Evolutionary conservation across 2,797 vertebrate species (phyloP), one percentile per base, ranked within the genome.

Genomic region (Sebastes itinus): DNA sequence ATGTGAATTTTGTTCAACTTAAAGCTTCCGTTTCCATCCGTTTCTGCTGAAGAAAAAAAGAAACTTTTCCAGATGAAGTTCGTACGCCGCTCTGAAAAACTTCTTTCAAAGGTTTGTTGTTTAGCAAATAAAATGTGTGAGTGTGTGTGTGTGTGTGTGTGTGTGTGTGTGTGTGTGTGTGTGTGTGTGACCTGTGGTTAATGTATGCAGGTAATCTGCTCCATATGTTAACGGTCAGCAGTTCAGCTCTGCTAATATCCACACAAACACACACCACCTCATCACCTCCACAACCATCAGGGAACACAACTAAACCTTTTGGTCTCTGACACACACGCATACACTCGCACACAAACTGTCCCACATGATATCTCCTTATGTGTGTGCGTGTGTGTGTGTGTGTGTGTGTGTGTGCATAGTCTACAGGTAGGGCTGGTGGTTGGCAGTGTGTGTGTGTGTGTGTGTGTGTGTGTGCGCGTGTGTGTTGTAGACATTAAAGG

Each of bases 171-270:
- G 16, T 46, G 42, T 20, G 46, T 56, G 54, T 23, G 52, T 22
- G 52, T 55, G 52, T 55, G 55, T 27, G 12, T 22, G 20, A 56
- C 22, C 25, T 63, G 10, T 55, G 60, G 62, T 73, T 38, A 77
- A 85, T 83, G 18, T 70, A 82, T 86, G 72, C 68, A 71, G 28
- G 23, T 83, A 8, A 82, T 64, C 10, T 77, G 42, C 59, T 86
- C 78, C 87, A 86, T 82, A 89, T 92, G 87, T 75, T 82, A 70
- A 74, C 38, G 27, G 77, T 84, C 80, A 82, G 54, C 20, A 77
- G 89, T 70, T 86, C 72, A 87, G 33, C 23, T 67, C 16, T 18
- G 7, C 59, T 55, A 79, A 87, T 78, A 88, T 72, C 38, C 27
- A 87, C 35, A 58, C 23, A 64, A 49, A 46, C 64, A 65, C 61